Base-by-base conservation (phyloP, 2,113 vertebrate species). In the Falcunculus frontatus region DNA sequence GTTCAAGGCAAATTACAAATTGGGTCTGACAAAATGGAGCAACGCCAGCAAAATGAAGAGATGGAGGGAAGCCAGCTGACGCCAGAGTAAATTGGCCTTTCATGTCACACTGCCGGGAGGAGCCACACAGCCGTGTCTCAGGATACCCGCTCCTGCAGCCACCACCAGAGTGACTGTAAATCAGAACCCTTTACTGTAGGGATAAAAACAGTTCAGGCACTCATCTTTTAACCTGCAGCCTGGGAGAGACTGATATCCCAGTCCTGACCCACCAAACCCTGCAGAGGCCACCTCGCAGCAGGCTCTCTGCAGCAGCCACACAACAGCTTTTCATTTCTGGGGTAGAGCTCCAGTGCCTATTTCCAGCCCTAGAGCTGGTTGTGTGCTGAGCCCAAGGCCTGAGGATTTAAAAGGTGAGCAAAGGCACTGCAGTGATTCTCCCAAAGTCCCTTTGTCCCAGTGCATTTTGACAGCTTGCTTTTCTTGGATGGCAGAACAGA, bases 1-100 rank as follows among this genome's bases (percentile, higher is more conserved):
- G 55, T 60, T 91, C 90, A 67, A 94, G 82, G 85, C 79, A 50
- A 82, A 90, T 91, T 94, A 94, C 95, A 95, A 88, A 96, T 86
- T 83, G 67, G 17, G 42, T 70, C 90, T 86, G 95, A 96, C 93
- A 96, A 62, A 84, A 49, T 55, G 55, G 91, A 94, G 55, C 72
- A 6, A 9, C 0, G 50, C 91, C 94, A 93, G 78, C 0, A 1
- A 73, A 85, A 93, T 83, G 78, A 83, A 32, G 91, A 9, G 65
- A 55, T 68, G 87, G 84, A 92, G 57, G 25, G 2, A 2, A 73
- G 92, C 93, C 83, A 95, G 87, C 55, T 52, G 87, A 69, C 11
- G 30, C 18, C 2, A 0, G 65, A 57, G 74, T 10, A 23, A 81
- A 84, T 18, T 44, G 33, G 70, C 82, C 35, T 69, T 20, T 73